A percentile compares a stretch with the other conserved stretches of the same genome.
Conservation (phyloP, 53 echinoderm and acorn worm genomes). For the Stichopus horrens region DNA sequence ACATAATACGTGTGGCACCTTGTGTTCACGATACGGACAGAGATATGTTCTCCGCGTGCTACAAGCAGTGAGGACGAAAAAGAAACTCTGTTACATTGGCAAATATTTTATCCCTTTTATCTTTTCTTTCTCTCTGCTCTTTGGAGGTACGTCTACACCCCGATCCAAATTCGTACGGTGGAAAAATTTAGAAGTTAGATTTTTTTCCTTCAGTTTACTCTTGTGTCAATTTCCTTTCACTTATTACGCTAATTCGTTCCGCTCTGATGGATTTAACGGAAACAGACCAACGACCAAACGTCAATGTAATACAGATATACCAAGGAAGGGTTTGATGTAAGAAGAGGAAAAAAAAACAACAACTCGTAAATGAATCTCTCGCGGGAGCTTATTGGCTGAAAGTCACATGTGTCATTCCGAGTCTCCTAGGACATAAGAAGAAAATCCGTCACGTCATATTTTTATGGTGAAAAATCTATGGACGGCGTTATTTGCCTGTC, state of each 20-base stretch:
- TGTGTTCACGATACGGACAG: slow-evolving; percentile 11
- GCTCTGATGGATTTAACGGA: slow-evolving; percentile 41
- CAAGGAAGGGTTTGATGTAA: neutral
- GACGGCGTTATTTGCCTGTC: slow-evolving; percentile 48
- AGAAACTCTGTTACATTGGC: neutral
- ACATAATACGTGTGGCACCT: neutral
- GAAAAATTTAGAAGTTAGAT: no score
- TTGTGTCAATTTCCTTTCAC: neutral
- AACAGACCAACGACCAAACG: slow-evolving; percentile 26
- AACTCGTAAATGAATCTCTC: slow-evolving; percentile 44
- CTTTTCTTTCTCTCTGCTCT: neutral
- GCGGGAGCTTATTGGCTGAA: slow-evolving; percentile 48
- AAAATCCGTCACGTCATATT: slow-evolving; percentile 52
- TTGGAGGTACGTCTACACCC: neutral
- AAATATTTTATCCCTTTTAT: neutral
- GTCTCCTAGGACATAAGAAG: slow-evolving; percentile 33
- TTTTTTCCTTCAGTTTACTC: no score
- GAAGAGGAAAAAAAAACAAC: neutral
- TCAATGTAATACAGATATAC: neutral
- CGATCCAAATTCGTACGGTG: neutral
- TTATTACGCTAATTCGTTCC: slow-evolving; percentile 20
- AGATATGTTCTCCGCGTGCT: neutral
- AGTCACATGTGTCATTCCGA: slow-evolving; percentile 35
- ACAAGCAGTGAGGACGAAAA: neutral
- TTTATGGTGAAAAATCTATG: slow-evolving; percentile 47